Percentiles rank a stretch among this genome's conserved stretches.
Conservation (phyloP, 2,113 vertebrate species). For the Malaclemys terrapin region DNA sequence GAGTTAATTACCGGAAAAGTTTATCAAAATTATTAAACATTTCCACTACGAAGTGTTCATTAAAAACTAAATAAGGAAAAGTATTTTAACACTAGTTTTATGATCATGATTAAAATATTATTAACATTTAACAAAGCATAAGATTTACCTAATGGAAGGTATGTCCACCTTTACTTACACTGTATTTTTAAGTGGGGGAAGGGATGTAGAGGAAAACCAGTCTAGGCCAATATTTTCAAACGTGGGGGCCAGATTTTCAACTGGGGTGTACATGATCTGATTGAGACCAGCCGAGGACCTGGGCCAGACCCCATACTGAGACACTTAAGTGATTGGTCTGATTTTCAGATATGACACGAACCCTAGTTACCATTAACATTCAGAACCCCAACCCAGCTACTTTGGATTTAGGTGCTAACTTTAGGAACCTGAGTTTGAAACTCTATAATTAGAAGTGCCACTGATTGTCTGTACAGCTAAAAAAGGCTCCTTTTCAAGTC, state of each 20-base stretch:
- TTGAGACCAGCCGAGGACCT: neutral
- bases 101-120: neutral
- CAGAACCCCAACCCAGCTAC: neutral
- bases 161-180: neutral
- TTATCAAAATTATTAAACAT: neutral
- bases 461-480: neutral
- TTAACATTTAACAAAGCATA: neutral
- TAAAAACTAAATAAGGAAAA: neutral
- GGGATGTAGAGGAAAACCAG: neutral
- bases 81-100: neutral
- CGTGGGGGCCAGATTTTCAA: neutral
- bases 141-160: neutral
- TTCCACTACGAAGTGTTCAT: neutral
- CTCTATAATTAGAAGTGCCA: neutral
- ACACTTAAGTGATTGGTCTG: neutral
- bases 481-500: neutral
- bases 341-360: neutral
- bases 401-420: neutral
- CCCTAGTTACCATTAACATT: neutral
- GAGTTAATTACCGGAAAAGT: conserved; percentile 30
- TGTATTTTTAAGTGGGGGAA: neutral
- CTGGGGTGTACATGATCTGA: neutral
- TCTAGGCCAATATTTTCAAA: neutral
- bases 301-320: neutral
- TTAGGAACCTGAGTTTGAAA: neutral